Conservation (phyloP, 2,113 vertebrate genomes). For the Edolisoma coerulescens region DNA sequence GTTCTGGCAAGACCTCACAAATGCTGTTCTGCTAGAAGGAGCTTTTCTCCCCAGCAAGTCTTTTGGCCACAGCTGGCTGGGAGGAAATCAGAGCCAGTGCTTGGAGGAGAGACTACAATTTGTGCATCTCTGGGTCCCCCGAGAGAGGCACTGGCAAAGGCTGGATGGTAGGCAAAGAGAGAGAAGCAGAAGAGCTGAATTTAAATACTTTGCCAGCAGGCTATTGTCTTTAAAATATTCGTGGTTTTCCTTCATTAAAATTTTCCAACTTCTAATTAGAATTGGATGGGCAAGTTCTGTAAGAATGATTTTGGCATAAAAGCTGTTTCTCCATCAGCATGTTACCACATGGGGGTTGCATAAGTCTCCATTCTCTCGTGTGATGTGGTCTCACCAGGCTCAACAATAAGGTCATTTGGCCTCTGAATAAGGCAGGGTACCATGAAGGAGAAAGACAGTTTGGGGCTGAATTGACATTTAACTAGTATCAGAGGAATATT, state of each 20-base stretch:
- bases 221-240: slow-evolving; percentile 48
- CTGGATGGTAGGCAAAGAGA: neutral
- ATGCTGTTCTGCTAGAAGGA: neutral
- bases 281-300: neutral
- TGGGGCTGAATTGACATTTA: neutral
- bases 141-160: neutral
- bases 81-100: neutral
- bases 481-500: neutral
- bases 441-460: neutral
- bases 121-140: neutral
- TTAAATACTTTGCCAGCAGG: neutral
- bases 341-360: neutral
- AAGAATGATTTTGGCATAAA: slow-evolving; percentile 16
- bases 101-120: neutral
- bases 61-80: neutral
- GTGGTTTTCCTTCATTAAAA: slow-evolving; percentile 17
- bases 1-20: neutral
- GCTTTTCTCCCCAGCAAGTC: neutral
- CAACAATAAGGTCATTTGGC: neutral
- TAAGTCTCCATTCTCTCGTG: neutral
- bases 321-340: neutral
- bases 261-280: slow-evolving; percentile 30
- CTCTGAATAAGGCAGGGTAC: neutral
- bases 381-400: neutral
- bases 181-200: neutral